Evolutionary conservation across 2,113 vertebrate species (phyloP).

Genomic region (Zosterops pallidus): DNA sequence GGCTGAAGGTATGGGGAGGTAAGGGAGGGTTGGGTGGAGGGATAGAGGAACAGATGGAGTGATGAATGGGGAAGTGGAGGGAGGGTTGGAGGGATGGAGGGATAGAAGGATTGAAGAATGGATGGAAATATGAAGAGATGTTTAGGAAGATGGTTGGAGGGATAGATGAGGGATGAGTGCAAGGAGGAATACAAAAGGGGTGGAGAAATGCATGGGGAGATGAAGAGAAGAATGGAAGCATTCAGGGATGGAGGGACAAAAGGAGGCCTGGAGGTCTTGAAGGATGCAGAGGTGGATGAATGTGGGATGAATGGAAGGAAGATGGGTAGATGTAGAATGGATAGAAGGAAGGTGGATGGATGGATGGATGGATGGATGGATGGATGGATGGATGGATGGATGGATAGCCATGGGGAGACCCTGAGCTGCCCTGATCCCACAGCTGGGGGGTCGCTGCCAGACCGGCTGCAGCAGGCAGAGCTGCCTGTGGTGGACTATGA

Average conservation of each 20-base stretch:
- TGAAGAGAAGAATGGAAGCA: background rate
- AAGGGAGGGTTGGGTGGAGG: background rate
- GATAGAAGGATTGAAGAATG: background rate
- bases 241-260: background rate
- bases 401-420: background rate
- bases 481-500: background rate
- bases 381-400: background rate
- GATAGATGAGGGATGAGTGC: background rate
- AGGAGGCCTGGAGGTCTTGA: background rate
- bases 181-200: background rate
- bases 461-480: slow-evolving; percentile 19
- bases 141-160: background rate
- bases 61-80: background rate
- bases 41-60: background rate
- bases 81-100: too few relatives aligned
- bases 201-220: background rate
- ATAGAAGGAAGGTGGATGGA: background rate
- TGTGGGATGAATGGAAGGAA: background rate
- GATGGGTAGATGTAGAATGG: background rate
- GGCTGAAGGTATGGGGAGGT: too few relatives aligned
- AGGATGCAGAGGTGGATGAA: background rate
- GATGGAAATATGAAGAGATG: background rate
- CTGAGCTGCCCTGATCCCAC: background rate
- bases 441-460: background rate
- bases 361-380: background rate